Evolutionary conservation across 2,797 vertebrate species (phyloP).

Genomic region (Babyrousa celebensis): DNA sequence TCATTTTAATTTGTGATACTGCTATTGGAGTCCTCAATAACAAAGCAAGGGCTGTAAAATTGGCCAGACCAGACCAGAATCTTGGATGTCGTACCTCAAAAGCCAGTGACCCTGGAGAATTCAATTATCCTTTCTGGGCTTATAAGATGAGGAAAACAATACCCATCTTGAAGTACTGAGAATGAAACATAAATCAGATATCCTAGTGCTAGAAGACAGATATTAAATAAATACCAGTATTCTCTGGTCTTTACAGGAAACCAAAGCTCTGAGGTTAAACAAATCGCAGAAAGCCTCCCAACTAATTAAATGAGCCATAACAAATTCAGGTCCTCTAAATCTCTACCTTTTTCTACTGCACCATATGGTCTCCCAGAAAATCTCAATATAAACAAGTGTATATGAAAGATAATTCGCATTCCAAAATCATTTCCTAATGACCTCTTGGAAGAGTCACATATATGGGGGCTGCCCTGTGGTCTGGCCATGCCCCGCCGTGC

Average conservation of each 20-base stretch:
- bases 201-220: neutral
- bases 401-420: neutral
- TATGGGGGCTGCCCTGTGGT: neutral
- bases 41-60: neutral
- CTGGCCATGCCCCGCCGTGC: neutral
- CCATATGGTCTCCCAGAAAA: neutral
- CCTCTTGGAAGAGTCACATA: neutral
- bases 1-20: neutral
- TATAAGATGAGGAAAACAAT: neutral
- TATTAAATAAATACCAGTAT: neutral
- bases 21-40: neutral
- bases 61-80: neutral
- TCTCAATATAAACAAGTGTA: neutral
- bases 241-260: neutral
- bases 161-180: neutral
- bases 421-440: neutral
- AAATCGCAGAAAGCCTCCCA: neutral
- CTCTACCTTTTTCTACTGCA: neutral
- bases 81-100: neutral
- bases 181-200: neutral
- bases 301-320: neutral
- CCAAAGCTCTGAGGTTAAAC: neutral
- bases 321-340: neutral
- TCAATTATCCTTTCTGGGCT: neutral
- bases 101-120: neutral